Percentiles rank a stretch among this genome's conserved stretches.
phyloP scores from a whole-genome alignment of 2,797 vertebrate species.

The Oceanodroma leucorhoa region DNA sequence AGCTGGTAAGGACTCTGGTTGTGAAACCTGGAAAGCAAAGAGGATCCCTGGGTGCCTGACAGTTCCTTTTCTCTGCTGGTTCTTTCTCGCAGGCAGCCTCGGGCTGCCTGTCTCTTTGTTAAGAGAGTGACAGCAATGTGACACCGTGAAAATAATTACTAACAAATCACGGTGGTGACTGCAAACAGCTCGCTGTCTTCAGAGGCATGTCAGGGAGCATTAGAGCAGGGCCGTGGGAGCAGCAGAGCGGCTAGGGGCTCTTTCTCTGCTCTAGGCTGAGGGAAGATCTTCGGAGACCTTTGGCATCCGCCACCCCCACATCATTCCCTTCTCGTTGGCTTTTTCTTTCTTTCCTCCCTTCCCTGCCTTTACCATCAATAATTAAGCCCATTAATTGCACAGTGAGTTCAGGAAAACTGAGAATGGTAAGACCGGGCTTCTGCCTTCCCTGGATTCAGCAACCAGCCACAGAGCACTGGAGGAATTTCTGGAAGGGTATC shows the following conservation, averaged over 20 bases:
- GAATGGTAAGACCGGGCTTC: not conserved
- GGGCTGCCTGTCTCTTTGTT: constrained; percentile 87
- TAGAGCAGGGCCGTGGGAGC: constrained; percentile 83
- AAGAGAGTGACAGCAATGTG: constrained; percentile 97
- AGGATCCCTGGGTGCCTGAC: constrained; percentile 75
- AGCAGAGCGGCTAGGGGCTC: constrained; percentile 47
- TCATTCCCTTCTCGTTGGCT: constrained; percentile 23
- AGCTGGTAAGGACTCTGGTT: constrained; percentile 70
- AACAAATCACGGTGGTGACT: constrained; percentile 99
- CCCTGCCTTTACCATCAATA: constrained; percentile 42
- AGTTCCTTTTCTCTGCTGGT: constrained; percentile 71
- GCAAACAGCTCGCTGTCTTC: constrained; percentile 97
- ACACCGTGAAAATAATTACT: constrained; percentile 99
- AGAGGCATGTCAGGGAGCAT: constrained; percentile 97
- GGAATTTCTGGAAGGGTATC: not conserved
- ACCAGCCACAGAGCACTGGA: not conserved
- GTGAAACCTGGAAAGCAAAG: constrained; percentile 62
- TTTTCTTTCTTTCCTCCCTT: constrained; percentile 16
- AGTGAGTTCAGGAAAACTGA: constrained; percentile 19
- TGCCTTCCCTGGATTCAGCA: not conserved
- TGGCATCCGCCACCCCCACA: constrained; percentile 29
- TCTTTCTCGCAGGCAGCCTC: constrained; percentile 81
- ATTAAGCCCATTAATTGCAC: constrained; percentile 45
- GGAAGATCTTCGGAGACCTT: constrained; percentile 52
- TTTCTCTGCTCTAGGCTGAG: constrained; percentile 39